A percentile compares a stretch with the other conserved stretches of the same genome.
Evolutionary conservation across 2,888 invertebrate species (phyloP).

Genomic region (Ornithoptera priamus): DNA sequence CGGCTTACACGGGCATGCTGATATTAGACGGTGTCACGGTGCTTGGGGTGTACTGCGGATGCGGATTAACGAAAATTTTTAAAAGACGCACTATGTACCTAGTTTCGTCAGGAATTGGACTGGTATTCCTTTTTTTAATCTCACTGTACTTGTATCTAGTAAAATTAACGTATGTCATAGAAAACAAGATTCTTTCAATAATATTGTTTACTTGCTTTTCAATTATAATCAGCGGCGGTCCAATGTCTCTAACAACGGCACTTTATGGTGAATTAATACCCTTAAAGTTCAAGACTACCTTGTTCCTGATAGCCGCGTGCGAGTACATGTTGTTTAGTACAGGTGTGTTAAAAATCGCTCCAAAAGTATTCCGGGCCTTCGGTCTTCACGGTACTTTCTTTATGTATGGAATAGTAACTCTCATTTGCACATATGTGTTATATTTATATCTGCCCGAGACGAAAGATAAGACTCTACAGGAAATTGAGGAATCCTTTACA

Average conservation of each 20-base stretch:
- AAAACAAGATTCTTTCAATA: conserved; percentile 48
- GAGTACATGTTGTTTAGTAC: conserved; percentile 38
- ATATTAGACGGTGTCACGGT: conserved; percentile 33
- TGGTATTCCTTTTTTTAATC: conserved; percentile 48
- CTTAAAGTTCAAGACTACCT: conserved; percentile 42
- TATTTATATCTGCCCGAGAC: conserved; percentile 47
- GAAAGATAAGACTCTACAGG: conserved; percentile 38
- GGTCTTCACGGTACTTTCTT: conserved; percentile 44
- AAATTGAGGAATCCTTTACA: neutral
- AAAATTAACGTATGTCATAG: conserved; percentile 34
- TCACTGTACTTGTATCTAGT: conserved; percentile 49
- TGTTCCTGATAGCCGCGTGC: conserved; percentile 37
- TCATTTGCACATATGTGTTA: conserved; percentile 38
- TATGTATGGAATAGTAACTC: conserved; percentile 42
- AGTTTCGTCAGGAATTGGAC: conserved; percentile 45
- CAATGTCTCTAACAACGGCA: conserved; percentile 39
- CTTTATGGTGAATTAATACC: conserved; percentile 52
- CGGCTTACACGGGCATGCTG: conserved; percentile 26
- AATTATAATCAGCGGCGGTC: conserved; percentile 44
- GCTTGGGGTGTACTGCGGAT: conserved; percentile 42
- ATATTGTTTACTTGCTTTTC: conserved; percentile 41
- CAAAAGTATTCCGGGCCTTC: conserved; percentile 39
- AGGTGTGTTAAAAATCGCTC: conserved; percentile 43
- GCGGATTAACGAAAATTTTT: conserved; percentile 28
- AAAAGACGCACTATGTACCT: conserved; percentile 48